These are phyloP conservation scores for Argyrosomus regius DNA, from an alignment of 2,797 vertebrate species.

Conservation along the genomic window DNA sequence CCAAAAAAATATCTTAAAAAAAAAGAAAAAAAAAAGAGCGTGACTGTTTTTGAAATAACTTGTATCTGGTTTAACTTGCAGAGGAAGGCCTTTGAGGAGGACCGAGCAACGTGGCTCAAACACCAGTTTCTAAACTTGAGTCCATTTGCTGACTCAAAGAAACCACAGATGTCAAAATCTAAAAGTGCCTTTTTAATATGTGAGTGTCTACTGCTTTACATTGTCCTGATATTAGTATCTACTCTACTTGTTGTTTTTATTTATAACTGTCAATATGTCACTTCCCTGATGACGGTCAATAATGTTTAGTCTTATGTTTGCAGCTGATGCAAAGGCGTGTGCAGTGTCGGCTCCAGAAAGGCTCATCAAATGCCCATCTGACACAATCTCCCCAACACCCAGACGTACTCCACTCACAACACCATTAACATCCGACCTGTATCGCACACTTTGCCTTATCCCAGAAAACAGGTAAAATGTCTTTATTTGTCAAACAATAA, in stretches of 20 bases:
- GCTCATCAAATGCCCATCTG: conserved; percentile 34
- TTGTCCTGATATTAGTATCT: not conserved
- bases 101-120: conserved; percentile 85
- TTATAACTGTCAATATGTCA: not conserved
- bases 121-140: conserved; percentile 85
- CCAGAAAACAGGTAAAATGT: conserved; percentile 68
- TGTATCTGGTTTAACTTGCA: conserved; percentile 54
- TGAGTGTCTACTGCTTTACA: conserved; percentile 61
- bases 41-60: conserved; percentile 2
- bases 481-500: not conserved
- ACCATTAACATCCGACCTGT: conserved; percentile 46
- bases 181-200: conserved; percentile 79
- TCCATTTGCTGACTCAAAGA: conserved; percentile 80
- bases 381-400: conserved; percentile 42
- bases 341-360: conserved; percentile 40
- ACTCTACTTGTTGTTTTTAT: conserved; percentile 9
- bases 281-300: not conserved
- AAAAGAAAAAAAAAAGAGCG: too few relatives aligned
- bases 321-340: conserved; percentile 67
- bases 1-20: too few relatives aligned
- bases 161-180: conserved; percentile 71
- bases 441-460: conserved; percentile 53
- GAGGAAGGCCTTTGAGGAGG: conserved; percentile 86
- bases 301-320: conserved; percentile 22
- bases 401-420: conserved; percentile 31